Base-by-base conservation (phyloP, 1,140 invertebrate species). In the Zophobas morio region DNA sequence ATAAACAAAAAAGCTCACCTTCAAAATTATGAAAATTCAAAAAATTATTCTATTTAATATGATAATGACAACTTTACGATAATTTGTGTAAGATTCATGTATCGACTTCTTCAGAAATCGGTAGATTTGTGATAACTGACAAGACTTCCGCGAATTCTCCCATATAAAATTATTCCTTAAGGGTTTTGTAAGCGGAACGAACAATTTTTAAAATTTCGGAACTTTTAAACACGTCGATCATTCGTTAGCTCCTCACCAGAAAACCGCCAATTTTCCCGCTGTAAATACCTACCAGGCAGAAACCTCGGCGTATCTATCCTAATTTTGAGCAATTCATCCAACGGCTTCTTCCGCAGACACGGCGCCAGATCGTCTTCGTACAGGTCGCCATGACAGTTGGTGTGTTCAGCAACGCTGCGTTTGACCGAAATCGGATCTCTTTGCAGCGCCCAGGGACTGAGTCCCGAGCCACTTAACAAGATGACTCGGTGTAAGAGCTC, bases 381-480 rank as follows among this genome's bases (percentile, higher is more conserved):
- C 63, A 94, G 87, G 83, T 95, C 94, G 1, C 92, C 93, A 82
- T 94, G 91, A 84, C 94, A 96, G 4, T 91, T 90, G 0, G 93
- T 94, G 81, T 94, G 91, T 80, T 94, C 92, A 6, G 94, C 93
- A 20, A 96, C 93, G 83, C 91, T 91, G 82, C 92, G 90, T 87
- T 95, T 96, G 80, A 95, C 92, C 70, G 89, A 90, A 32, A 96
- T 87, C 6, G 96, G 95, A 84, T 98, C 95, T 78, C 93, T 91
- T 85, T 97, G 96, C 78, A 98, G 89, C 53, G 97, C 97, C 97
- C 96, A 99, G 8, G 95, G 96, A 83, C 95, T 96, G 75, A 99
- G 88, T 6, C 96, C 96, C n/a, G 97, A 98, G 6, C 98, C 98
- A 82, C 96, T 97, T 85, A 98, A 91, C 63, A 99, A 89, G 80